Percentiles rank a stretch among this genome's conserved stretches.
Evolutionary conservation across 2,888 invertebrate genomes (phyloP).

Genomic region (Caenorhabditis plicata): DNA sequence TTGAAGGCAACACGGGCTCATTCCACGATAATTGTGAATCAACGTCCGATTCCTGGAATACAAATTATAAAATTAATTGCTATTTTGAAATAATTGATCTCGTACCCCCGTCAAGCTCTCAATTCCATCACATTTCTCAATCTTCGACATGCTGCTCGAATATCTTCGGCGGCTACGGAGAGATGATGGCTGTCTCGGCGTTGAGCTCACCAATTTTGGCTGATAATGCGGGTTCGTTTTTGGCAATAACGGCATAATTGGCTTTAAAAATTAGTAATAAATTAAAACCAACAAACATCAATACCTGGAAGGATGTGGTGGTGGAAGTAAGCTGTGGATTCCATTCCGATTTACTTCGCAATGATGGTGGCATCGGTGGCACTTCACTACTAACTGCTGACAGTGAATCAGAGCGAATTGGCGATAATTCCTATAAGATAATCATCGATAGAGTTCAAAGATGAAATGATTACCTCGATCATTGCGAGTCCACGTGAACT

Average conservation of each 20-base stretch:
- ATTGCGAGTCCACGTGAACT: neutral
- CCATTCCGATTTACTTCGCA: slow-evolving; percentile 18
- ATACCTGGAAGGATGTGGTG: slow-evolving; percentile 23
- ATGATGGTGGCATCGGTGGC: slow-evolving; percentile 10
- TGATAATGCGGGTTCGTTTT: slow-evolving; percentile 13
- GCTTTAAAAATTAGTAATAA: slow-evolving; percentile 7
- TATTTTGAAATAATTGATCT: no score
- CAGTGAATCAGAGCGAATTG: slow-evolving; percentile 25
- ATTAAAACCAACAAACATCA: neutral
- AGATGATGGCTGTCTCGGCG: no score
- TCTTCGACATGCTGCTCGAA: neutral
- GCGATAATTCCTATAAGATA: slow-evolving; percentile 33
- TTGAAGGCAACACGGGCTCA: neutral
- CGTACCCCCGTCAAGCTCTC: neutral
- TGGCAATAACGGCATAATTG: slow-evolving; percentile 6
- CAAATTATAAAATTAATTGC: no score
- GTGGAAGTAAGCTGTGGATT: slow-evolving; percentile 30
- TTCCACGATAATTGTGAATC: slow-evolving; percentile 1
- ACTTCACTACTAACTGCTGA: slow-evolving; percentile 7
- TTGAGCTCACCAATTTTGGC: slow-evolving; percentile 3
- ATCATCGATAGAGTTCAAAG: no score
- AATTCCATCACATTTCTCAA: neutral
- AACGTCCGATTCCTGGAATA: slow-evolving; percentile 2
- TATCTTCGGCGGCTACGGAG: no score
- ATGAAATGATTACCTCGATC: neutral